Percentiles rank a stretch among this genome's conserved stretches.
phyloP scores from a whole-genome alignment of 2,888 invertebrate species.

The Dyspetes luteomarginatus region DNA sequence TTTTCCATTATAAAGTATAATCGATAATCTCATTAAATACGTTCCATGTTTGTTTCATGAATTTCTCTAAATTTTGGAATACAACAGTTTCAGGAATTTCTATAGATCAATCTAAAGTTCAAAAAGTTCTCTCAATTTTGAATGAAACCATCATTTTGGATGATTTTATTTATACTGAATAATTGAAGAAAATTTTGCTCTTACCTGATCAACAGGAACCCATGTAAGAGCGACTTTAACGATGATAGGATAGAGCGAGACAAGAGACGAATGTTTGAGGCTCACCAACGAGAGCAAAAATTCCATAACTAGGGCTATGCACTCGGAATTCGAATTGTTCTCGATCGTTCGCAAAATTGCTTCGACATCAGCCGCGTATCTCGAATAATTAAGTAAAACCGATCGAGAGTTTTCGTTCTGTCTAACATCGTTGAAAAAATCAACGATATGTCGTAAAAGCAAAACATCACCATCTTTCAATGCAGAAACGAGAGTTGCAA shows the following conservation, averaged over 20 bases:
- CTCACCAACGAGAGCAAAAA: constrained; percentile 84
- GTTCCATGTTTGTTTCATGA: no score
- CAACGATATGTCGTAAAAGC: constrained; percentile 84
- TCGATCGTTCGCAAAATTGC: constrained; percentile 80
- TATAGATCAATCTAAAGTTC: no score
- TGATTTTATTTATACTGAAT: background rate
- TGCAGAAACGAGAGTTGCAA: constrained; percentile 84
- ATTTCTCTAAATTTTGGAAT: no score
- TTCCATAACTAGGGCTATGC: constrained; percentile 84
- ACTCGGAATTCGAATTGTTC: constrained; percentile 82
- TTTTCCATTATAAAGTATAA: no score
- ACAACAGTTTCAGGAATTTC: no score
- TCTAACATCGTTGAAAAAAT: constrained; percentile 85
- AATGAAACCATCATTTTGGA: no score
- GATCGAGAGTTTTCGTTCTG: constrained; percentile 79
- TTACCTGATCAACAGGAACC: constrained; percentile 83
- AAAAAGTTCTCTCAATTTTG: no score
- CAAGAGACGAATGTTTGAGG: constrained; percentile 81
- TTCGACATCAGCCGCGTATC: constrained; percentile 81
- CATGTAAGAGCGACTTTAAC: constrained; percentile 84
- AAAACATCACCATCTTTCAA: constrained; percentile 83
- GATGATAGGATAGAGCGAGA: constrained; percentile 82
- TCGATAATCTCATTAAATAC: no score
- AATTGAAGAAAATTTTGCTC: background rate
- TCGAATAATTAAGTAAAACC: constrained; percentile 77